These are phyloP conservation scores for Brotula barbata DNA, from an alignment of 2,797 vertebrate species.

Conservation along the genomic window DNA sequence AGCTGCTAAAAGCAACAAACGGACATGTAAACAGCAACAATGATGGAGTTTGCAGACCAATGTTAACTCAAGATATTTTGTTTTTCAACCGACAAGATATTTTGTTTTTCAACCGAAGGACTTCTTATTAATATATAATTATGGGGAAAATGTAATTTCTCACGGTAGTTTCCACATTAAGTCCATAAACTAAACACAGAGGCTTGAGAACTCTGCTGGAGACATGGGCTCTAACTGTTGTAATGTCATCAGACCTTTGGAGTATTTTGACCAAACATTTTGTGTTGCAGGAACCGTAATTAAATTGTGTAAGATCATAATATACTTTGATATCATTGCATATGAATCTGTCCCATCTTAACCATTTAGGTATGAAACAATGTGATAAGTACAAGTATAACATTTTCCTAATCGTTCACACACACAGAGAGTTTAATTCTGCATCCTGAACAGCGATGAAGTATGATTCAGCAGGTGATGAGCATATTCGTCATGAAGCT, in stretches of 20 bases:
- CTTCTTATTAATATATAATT: too few species aligned
- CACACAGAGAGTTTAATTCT: conserved; percentile 24
- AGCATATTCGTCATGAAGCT: too few species aligned
- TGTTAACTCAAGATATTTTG: neutral
- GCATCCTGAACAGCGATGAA: conserved; percentile 2
- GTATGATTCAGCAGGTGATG: conserved; percentile 5
- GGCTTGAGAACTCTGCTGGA: conserved; percentile 15
- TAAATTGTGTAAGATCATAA: conserved; percentile 8
- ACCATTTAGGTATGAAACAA: conserved; percentile 8
- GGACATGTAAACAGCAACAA: conserved; percentile 10
- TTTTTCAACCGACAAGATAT: neutral
- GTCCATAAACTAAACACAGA: conserved; percentile 5
- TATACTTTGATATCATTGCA: conserved; percentile 10
- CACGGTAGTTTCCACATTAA: too few species aligned
- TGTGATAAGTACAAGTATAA: conserved; percentile 22
- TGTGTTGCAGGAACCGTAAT: neutral
- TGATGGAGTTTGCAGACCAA: conserved; percentile 18
- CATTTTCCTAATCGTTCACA: conserved; percentile 55
- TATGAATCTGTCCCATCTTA: conserved; percentile 2
- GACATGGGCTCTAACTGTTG: neutral
- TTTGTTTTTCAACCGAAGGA: too few species aligned
- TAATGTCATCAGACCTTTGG: conserved; percentile 3
- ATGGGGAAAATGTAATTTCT: too few species aligned
- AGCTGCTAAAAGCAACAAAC: conserved; percentile 20
- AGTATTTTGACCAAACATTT: neutral